Evolutionary conservation across 2,888 invertebrate species (phyloP).

Genomic region (Uloborus plumipes): DNA sequence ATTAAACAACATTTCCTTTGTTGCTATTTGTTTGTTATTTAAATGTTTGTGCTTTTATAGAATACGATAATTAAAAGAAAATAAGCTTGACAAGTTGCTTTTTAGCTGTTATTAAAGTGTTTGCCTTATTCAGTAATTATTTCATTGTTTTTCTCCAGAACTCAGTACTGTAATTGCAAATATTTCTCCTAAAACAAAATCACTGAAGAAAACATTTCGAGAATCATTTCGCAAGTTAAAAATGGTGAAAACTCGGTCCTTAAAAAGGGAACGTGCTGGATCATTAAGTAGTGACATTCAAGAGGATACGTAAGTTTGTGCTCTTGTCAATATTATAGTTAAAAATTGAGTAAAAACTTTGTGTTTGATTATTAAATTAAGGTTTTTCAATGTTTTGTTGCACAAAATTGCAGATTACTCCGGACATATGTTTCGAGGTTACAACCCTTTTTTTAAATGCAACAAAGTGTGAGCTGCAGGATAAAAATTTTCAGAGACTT

Average conservation of each 20-base stretch:
- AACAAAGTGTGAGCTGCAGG: no score
- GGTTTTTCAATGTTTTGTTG: no score
- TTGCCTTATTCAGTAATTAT: background rate
- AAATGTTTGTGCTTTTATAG: background rate
- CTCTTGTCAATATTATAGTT: background rate
- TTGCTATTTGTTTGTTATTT: background rate
- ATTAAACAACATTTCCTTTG: background rate
- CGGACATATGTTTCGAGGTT: no score
- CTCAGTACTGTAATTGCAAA: constrained; percentile 86
- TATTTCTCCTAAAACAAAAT: constrained; percentile 80
- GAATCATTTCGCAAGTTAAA: constrained; percentile 95
- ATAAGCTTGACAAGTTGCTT: no score
- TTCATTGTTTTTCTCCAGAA: constrained; percentile 75
- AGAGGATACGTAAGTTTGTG: constrained; percentile 42
- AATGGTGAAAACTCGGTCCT: constrained; percentile 82
- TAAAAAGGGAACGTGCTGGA: constrained; percentile 51
- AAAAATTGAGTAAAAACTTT: no score
- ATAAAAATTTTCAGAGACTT: no score
- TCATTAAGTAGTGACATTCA: constrained; percentile 56
- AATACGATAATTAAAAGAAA: no score
- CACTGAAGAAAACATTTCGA: constrained; percentile 95
- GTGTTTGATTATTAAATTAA: no score
- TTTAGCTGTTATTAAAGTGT: no score
- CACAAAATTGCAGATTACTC: no score
- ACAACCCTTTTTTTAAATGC: no score